A percentile compares a stretch with the other conserved stretches of the same genome.
phyloP scores from a whole-genome alignment of 1,140 invertebrate species.

The Pogonomyrmex barbatus region DNA sequence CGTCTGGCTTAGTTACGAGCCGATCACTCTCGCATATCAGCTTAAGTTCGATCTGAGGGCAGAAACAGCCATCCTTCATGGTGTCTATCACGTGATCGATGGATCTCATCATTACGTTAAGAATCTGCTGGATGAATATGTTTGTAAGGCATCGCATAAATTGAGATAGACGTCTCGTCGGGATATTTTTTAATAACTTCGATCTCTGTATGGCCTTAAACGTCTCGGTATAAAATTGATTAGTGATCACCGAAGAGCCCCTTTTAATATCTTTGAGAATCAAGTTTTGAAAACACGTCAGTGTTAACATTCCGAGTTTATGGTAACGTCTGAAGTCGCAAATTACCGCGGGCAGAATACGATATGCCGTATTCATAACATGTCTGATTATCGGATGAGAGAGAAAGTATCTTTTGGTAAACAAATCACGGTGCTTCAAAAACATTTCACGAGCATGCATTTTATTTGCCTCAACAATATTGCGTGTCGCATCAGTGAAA shows the following conservation, averaged over 20 bases:
- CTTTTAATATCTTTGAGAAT: constrained; percentile 76
- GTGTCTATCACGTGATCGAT: constrained; percentile 80
- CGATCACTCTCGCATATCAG: constrained; percentile 76
- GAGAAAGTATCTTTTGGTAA: constrained; percentile 80
- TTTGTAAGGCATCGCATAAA: constrained; percentile 80
- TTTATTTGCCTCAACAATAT: not conserved
- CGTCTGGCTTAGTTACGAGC: constrained; percentile 78
- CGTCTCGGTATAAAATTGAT: constrained; percentile 79
- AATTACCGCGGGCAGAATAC: constrained; percentile 74
- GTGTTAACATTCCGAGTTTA: constrained; percentile 48
- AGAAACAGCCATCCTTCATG: constrained; percentile 71
- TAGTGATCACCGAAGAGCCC: constrained; percentile 69
- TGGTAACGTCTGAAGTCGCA: constrained; percentile 71
- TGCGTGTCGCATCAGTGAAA: not conserved
- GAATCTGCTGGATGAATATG: constrained; percentile 82
- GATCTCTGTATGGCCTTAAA: constrained; percentile 70
- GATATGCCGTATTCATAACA: constrained; percentile 75
- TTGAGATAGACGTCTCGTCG: constrained; percentile 53
- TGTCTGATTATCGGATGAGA: constrained; percentile 77
- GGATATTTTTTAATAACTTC: constrained; percentile 65
- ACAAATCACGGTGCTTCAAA: constrained; percentile 63
- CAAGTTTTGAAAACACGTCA: constrained; percentile 64
- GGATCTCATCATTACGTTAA: constrained; percentile 81
- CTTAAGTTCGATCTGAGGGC: constrained; percentile 80
- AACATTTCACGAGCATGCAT: constrained; percentile 51